A percentile compares a stretch with the other conserved stretches of the same genome.
phyloP scores from a whole-genome alignment of 2,888 invertebrate species.

The Chrysolina oricalcia region DNA sequence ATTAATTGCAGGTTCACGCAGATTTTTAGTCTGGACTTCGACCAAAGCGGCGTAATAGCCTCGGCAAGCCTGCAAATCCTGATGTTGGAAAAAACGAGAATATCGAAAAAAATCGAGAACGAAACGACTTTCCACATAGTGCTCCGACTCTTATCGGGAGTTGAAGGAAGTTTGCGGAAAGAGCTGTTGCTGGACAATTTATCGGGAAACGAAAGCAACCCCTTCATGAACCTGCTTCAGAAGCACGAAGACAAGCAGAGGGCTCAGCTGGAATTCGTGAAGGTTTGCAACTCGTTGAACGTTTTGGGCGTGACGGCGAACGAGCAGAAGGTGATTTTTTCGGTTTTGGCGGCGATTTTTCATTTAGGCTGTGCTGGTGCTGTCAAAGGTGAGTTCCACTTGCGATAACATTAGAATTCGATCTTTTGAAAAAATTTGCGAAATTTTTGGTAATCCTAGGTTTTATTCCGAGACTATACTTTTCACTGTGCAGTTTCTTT shows the following conservation, averaged over 20 bases:
- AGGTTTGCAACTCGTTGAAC: constrained; percentile 85
- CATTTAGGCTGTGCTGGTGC: constrained; percentile 93
- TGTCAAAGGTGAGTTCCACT: constrained; percentile 76
- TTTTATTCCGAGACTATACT: too few relatives aligned
- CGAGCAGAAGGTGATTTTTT: constrained; percentile 89
- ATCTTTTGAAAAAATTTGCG: neutral
- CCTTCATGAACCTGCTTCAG: constrained; percentile 85
- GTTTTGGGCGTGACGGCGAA: constrained; percentile 83
- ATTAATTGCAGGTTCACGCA: constrained; percentile 79
- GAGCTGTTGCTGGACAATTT: constrained; percentile 88
- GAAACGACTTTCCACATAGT: constrained; percentile 82
- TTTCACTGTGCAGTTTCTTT: too few relatives aligned
- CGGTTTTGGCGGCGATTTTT: constrained; percentile 92
- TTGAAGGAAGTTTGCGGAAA: constrained; percentile 86
- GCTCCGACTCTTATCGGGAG: constrained; percentile 83
- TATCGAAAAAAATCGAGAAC: constrained; percentile 78
- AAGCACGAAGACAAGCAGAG: constrained; percentile 86
- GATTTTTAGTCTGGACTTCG: constrained; percentile 94
- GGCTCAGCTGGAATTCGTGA: constrained; percentile 87
- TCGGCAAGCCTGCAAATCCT: constrained; percentile 91
- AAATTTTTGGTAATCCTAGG: too few relatives aligned
- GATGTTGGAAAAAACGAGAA: constrained; percentile 85
- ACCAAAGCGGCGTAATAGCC: constrained; percentile 91
- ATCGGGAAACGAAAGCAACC: constrained; percentile 79
- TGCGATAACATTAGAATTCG: neutral